Evolutionary conservation across 2,797 vertebrate genomes (phyloP), one percentile per base, ranked within the genome.

Genomic region (Neosilurus mollespiculum): DNA sequence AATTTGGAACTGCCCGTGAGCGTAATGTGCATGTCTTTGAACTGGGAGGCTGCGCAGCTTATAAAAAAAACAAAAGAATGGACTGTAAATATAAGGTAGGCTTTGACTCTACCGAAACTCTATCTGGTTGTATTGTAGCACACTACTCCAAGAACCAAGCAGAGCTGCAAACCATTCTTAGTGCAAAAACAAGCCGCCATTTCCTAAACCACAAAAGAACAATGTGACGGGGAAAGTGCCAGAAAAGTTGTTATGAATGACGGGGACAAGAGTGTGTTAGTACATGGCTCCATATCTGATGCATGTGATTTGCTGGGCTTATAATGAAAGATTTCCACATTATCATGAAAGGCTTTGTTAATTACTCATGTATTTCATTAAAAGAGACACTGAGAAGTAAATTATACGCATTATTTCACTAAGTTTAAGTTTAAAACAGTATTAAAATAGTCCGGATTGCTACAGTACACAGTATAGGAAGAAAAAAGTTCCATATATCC

Each of bases 211-310:
- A 49, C 88, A 88, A 88, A 78, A 81, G 10, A 71, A 88, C 89
- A 26, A 90, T 88, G 90, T 92, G 91, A 92, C 71, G 66, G 64
- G 88, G 90, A 92, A 90, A 90, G 86, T 72, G 86, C 84, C 89
- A 65, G 84, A 81, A 56, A 82, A 49, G 43, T 83, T 70, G 90
- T 90, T 91, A 88, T 89, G 88, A 90, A 90, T 90, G 90, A 89
- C 84, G 67, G 67, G 75, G 86, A 51, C 61, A 83, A 9, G 5
- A 73, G 56, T 61, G 65, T 56, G 53, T 16, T 69, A 56, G 58
- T 80, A 80, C 53, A 56, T 77, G 34, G 56, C 11, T 1, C 11
- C 30, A n/a, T 61, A 43, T 77, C 20, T n/a, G 26, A 76, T n/a
- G 58, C 22, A 61, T 37, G 30, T 5, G 2, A 77, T 75, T 75